Conservation (phyloP, 1,140 invertebrate species). For the Sycobia sp. region DNA sequence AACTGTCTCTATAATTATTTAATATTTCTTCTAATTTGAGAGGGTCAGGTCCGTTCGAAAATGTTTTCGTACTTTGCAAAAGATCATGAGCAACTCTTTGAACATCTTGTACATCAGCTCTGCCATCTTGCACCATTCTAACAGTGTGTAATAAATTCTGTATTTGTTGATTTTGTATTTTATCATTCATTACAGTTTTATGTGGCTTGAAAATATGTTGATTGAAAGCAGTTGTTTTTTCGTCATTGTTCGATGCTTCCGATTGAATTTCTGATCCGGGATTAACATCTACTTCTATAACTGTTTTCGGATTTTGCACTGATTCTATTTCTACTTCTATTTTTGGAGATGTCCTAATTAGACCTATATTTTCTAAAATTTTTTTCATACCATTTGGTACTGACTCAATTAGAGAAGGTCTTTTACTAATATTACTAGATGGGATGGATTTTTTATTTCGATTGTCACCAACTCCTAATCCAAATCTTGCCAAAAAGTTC, state of each 20-base stretch:
- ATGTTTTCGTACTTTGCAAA: constrained; percentile 48
- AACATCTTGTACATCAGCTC: constrained; percentile 46
- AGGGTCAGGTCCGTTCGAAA: constrained; percentile 56
- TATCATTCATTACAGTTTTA: constrained; percentile 45
- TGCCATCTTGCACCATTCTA: constrained; percentile 59
- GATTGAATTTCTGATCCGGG: neutral
- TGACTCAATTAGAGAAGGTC: constrained; percentile 53
- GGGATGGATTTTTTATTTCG: constrained; percentile 53
- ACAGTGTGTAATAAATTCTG: constrained; percentile 59
- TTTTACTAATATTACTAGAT: constrained; percentile 31
- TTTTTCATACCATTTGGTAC: constrained; percentile 62
- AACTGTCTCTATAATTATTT: constrained; percentile 48
- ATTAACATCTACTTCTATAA: constrained; percentile 8
- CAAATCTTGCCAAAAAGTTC: constrained; percentile 64
- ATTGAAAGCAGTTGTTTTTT: constrained; percentile 33
- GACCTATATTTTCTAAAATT: constrained; percentile 63
- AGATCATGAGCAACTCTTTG: constrained; percentile 52
- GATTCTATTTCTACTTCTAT: constrained; percentile 15
- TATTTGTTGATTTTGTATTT: constrained; percentile 55
- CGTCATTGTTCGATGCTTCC: neutral
- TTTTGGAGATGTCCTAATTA: constrained; percentile 41
- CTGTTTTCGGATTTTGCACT: constrained; percentile 1
- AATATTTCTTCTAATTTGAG: constrained; percentile 57
- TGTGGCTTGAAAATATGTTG: constrained; percentile 61
- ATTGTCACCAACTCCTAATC: constrained; percentile 53